Conservation (phyloP, 2,888 invertebrate genomes). For the Oasisia sp. region DNA sequence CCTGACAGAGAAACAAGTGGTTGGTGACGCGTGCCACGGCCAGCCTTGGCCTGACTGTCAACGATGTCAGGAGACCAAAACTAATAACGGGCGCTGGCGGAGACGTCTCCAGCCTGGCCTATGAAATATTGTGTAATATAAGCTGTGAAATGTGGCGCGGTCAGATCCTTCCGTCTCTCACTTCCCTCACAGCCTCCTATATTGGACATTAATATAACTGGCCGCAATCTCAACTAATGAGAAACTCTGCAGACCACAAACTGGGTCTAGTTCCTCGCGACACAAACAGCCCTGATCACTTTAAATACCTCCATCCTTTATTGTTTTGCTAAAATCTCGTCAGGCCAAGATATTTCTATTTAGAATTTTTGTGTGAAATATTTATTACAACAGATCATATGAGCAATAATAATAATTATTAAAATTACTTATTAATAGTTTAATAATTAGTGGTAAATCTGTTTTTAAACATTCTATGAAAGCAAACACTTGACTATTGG, state of each 20-base stretch:
- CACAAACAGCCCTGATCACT: not conserved
- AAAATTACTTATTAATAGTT: too few species aligned
- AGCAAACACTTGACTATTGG: too few species aligned
- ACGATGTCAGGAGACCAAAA: not conserved
- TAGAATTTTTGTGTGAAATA: not conserved
- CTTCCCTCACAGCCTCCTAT: not conserved
- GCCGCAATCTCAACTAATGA: not conserved
- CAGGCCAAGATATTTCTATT: not conserved
- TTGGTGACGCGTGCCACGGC: not conserved
- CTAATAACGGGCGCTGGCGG: not conserved
- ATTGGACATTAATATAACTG: constrained; percentile 17
- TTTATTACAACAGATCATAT: not conserved
- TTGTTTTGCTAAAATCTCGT: not conserved
- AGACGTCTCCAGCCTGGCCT: not conserved
- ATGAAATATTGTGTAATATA: constrained; percentile 17
- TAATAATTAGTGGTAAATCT: too few species aligned
- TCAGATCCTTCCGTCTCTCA: not conserved
- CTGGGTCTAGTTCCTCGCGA: not conserved
- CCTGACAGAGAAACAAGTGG: too few species aligned
- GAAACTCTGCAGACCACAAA: not conserved
- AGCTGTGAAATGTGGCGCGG: not conserved
- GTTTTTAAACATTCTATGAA: too few species aligned
- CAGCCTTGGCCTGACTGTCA: not conserved
- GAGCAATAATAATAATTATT: too few species aligned
- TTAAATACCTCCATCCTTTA: not conserved